Evolutionary conservation across 1,140 invertebrate genomes (phyloP), one percentile per base, ranked within the genome.

Genomic region (Orchestia grillus): DNA sequence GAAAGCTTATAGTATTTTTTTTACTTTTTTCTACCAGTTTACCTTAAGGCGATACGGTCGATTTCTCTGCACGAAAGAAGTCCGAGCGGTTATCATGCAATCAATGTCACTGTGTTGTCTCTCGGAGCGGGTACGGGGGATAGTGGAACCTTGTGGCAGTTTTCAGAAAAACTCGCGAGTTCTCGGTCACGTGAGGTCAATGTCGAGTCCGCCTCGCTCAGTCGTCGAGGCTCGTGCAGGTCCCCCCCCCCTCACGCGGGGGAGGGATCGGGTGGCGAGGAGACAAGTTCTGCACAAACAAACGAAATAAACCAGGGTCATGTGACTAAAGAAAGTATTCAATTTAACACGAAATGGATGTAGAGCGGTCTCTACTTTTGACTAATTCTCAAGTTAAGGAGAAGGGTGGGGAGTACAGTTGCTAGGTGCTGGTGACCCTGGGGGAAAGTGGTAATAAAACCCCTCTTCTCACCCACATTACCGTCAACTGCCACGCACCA

Each of bases 121-220:
- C 36, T 1, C 11, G 62, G 28, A 77, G 62, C 28, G 62, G 28
- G 36, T 77, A 28, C 62, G 36, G 62, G 62, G 11, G 62, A 77
- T 77, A 77, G 62, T 28, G 11, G 36, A 77, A 77, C 62, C 62
- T 77, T 77, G 15, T 77, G 62, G 62, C 36, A 42, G 88, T 91
- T 91, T 91, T 41, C 11, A 91, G 88, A 91, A 91, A 91, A 91
- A 91, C 88, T 91, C 88, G 11, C 19, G 88, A 91, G 41, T 42
- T 36, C 19, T 42, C 42, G 88, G 88, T 41, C 88, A 23, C 42
- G 88, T 42, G 88, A 91, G 88, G 88, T 91, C 88, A 91, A 91
- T 91, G 88, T 91, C 88, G 28, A 11, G 62, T 36, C 11, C 62
- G 11, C 3, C 11, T 3, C 62, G 28, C n/a, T n/a, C n/a, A n/a